Base-by-base conservation (phyloP, 2,113 vertebrate genomes). In the Pterophyllum scalare region DNA sequence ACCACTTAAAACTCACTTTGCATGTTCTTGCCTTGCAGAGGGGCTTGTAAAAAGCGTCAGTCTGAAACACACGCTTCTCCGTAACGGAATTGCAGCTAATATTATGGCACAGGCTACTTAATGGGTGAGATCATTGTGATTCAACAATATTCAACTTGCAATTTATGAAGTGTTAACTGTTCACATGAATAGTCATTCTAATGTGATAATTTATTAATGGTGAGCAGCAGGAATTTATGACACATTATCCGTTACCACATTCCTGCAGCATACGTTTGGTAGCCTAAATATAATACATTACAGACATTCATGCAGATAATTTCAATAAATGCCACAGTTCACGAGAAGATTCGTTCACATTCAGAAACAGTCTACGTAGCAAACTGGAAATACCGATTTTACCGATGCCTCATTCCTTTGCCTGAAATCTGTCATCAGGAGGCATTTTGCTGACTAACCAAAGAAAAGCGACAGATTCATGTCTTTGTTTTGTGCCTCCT, bases 161-260 rank as follows among this genome's bases (percentile, higher is more conserved):
- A 49, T 70, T 72, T 72, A 72, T 70, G 49, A 72, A n/a, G 67
- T 54, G 67, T 52, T 72, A 52, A 46, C 64, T 67, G 26, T 46
- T 67, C 40, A 40, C 62, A 72, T 72, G 26, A 52, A 52, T n/a
- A 72, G 26, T 70, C 19, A 13, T 72, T 54, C 19, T 54, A 17
- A 72, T 6, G 11, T 54, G 67, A 72, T 72, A 52, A 33, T 54
- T 72, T 54, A 54, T 72, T 72, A 54, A 33, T 54, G 67, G 46
- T 54, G 15, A 54, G 31, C 46, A 40, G 22, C 52, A 7, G 4
- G 31, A 40, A 56, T 26, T 40, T 24, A 65, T 26, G 26, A 20
- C 17, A 24, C 28, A 24, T 64, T 79, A 24, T 56, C n/a, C 28
- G 19, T 24, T 33, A 31, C 60, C 62, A n/a, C 14, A 52, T 61